phyloP scores from a whole-genome alignment of 2,888 invertebrate species.

The Girardia tigrina region DNA sequence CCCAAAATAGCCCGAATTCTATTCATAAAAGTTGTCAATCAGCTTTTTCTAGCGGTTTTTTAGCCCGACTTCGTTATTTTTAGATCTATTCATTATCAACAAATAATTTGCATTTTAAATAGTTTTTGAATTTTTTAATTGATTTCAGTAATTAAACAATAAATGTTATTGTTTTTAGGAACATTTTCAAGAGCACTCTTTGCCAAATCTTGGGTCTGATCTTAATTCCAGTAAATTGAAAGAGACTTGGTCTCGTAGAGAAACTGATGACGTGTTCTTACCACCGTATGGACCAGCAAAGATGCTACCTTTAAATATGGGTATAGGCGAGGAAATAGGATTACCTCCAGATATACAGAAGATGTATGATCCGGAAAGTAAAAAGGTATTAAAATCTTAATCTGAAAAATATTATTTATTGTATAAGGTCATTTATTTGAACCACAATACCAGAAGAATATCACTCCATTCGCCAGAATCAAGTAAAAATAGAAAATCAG shows the following conservation, averaged over 20 bases:
- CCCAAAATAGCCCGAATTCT: too few species aligned
- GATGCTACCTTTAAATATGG: constrained; percentile 35
- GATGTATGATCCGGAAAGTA: constrained; percentile 34
- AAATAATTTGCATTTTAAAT: too few species aligned
- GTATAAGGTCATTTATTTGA: constrained; percentile 24
- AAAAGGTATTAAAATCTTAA: constrained; percentile 25
- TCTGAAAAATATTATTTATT: neutral
- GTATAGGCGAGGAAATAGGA: constrained; percentile 34
- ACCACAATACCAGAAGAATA: constrained; percentile 11
- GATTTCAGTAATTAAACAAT: too few species aligned
- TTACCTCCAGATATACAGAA: constrained; percentile 36
- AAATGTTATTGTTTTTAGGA: constrained; percentile 18
- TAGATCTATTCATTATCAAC: too few species aligned
- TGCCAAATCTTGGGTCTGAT: neutral
- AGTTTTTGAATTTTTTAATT: too few species aligned
- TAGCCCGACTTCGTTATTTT: too few species aligned
- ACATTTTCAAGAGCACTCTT: constrained; percentile 24
- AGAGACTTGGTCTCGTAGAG: constrained; percentile 29
- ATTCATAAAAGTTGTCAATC: too few species aligned
- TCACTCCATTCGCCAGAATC: neutral
- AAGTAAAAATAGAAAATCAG: neutral
- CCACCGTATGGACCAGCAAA: constrained; percentile 35
- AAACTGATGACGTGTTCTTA: constrained; percentile 34
- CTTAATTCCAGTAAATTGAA: neutral
- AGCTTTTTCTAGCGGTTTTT: too few species aligned